Conservation (phyloP, 2,797 vertebrate species). For the Lithobates sylvaticus region DNA sequence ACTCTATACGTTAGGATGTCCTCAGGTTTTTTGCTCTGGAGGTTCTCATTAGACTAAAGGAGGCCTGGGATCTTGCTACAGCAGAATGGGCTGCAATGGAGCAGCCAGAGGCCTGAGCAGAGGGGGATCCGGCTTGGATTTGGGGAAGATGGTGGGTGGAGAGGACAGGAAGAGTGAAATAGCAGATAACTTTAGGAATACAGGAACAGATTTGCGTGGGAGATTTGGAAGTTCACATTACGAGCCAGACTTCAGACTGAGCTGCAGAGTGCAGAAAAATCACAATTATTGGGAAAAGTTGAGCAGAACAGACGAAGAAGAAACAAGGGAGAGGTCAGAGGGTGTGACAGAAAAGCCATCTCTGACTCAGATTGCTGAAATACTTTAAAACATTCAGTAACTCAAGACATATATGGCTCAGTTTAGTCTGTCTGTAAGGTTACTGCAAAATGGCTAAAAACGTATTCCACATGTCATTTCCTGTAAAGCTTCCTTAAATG, state of each 20-base stretch:
- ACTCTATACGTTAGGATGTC: too few species aligned
- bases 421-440: too few species aligned
- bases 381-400: too few species aligned
- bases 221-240: slow-evolving; percentile 21
- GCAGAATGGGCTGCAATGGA: not conserved
- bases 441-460: too few species aligned
- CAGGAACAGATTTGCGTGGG: slow-evolving; percentile 19
- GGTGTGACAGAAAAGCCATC: not conserved
- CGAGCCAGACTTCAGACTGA: not conserved
- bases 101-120: not conserved
- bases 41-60: too few species aligned
- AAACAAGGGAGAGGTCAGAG: not conserved
- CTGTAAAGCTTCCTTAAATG: too few species aligned
- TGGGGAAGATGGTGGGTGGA: slow-evolving; percentile 17
- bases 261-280: not conserved
- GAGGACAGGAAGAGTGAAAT: slow-evolving; percentile 26
- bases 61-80: too few species aligned
- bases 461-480: too few species aligned
- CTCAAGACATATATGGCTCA: too few species aligned
- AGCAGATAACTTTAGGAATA: slow-evolving; percentile 13
- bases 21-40: too few species aligned
- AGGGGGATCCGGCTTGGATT: not conserved
- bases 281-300: not conserved
- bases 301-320: too few species aligned
- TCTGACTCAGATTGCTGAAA: not conserved